These are phyloP conservation scores for Gopherus flavomarginatus DNA, from an alignment of 2,113 vertebrate genomes.

Conservation along the genomic window DNA sequence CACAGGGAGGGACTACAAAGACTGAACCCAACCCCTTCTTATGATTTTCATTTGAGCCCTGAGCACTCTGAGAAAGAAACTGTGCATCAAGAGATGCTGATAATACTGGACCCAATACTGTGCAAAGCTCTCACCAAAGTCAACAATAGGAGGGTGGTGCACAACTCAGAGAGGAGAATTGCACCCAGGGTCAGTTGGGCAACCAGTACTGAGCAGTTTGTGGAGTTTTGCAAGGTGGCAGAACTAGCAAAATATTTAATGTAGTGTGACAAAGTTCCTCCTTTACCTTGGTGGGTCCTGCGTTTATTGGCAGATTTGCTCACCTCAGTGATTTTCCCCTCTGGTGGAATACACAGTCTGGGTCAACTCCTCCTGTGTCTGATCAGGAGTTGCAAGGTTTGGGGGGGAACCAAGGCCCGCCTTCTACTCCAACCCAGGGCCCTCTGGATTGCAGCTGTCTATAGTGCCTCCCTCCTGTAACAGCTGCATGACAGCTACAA, in stretches of 20 bases:
- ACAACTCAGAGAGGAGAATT: not conserved
- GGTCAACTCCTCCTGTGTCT: too few species aligned
- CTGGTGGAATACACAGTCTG: too few species aligned
- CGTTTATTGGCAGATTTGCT: too few species aligned
- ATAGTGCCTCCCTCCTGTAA: too few species aligned
- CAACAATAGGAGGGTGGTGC: not conserved
- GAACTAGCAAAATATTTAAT: not conserved
- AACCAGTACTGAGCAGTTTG: not conserved
- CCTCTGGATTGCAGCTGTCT: too few species aligned
- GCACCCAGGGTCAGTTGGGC: not conserved
- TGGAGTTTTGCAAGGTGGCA: not conserved
- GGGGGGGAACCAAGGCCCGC: too few species aligned
- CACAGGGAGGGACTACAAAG: not conserved
- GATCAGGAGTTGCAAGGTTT: too few species aligned
- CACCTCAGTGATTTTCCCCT: too few species aligned
- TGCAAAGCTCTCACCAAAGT: not conserved
- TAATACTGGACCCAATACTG: not conserved
- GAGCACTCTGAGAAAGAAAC: not conserved
- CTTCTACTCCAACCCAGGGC: too few species aligned
- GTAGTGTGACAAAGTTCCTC: too few species aligned
- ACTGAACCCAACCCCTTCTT: not conserved
- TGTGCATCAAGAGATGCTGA: not conserved
- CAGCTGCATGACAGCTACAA: too few species aligned
- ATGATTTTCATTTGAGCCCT: not conserved
- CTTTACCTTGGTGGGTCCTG: too few species aligned